phyloP scores from a whole-genome alignment of 2,888 invertebrate species.

The Parnassius apollo region DNA sequence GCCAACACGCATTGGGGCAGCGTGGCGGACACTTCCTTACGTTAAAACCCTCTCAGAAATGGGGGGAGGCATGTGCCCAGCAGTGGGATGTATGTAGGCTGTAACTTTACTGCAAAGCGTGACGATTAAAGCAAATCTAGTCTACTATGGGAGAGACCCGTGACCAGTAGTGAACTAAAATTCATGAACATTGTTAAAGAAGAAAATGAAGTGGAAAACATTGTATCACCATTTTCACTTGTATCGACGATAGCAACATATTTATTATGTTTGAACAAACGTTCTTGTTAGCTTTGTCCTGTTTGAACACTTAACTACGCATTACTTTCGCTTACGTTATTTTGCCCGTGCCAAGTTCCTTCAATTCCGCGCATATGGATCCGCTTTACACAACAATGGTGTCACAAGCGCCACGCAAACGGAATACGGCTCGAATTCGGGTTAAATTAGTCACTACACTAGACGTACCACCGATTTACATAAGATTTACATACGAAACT shows the following conservation, averaged over 20 bases:
- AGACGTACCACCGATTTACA: conserved; percentile 27
- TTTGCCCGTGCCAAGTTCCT: conserved; percentile 21
- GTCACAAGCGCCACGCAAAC: conserved; percentile 42
- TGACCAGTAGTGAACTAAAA: no score
- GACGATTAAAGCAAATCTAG: no score
- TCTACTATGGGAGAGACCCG: no score
- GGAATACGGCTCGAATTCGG: conserved; percentile 54
- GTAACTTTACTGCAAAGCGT: no score
- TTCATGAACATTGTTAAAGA: no score
- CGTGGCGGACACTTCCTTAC: no score
- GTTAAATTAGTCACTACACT: conserved; percentile 58
- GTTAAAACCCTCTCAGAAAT: no score
- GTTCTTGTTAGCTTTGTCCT: conserved; percentile 5
- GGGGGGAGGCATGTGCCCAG: no score
- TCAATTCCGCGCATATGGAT: conserved; percentile 40
- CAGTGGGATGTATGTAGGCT: no score
- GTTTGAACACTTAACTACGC: conserved; percentile 10
- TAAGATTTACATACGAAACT: conserved; percentile 12
- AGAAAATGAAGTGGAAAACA: no score
- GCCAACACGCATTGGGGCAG: no score
- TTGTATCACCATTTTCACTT: neutral
- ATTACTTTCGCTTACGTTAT: conserved; percentile 23
- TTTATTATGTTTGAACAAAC: neutral
- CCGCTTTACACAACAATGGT: conserved; percentile 70
- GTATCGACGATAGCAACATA: neutral